A percentile compares a stretch with the other conserved stretches of the same genome.
Evolutionary conservation across 1,140 invertebrate species (phyloP).

Genomic region (Adelges cooleyi): DNA sequence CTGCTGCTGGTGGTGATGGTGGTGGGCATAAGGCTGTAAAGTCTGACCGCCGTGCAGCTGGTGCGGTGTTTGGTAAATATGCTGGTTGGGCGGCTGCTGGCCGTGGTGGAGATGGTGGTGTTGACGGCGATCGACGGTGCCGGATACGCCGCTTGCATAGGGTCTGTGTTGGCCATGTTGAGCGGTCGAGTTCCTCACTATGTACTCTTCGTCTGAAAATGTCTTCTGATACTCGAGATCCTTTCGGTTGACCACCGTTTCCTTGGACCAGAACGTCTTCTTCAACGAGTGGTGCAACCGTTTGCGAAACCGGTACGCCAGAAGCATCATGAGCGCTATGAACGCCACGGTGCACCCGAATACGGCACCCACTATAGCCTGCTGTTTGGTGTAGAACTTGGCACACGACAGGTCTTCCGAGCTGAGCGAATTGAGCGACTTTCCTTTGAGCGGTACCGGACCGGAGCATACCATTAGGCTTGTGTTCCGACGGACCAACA

Average conservation of each 20-base stretch:
- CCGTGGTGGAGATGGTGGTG: neutral
- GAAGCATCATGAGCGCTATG: constrained; percentile 52
- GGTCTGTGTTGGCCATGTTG: constrained; percentile 35
- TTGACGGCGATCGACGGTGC: neutral
- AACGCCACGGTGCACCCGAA: constrained; percentile 55
- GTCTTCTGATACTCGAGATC: constrained; percentile 81
- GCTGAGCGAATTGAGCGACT: constrained; percentile 52
- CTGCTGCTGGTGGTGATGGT: neutral
- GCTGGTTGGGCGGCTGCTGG: neutral
- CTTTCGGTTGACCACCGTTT: constrained; percentile 55
- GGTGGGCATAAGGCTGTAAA: neutral
- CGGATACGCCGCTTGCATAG: too few species aligned
- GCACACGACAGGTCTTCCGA: constrained; percentile 69
- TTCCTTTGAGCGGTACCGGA: constrained; percentile 56
- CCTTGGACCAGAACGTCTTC: constrained; percentile 69
- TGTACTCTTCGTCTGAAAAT: constrained; percentile 71
- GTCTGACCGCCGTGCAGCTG: neutral
- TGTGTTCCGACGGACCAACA: constrained; percentile 56
- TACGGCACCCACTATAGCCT: constrained; percentile 62
- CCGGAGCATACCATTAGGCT: constrained; percentile 61
- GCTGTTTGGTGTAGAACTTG: constrained; percentile 57
- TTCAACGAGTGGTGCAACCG: constrained; percentile 64
- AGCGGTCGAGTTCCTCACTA: constrained; percentile 46
- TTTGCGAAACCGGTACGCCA: constrained; percentile 63
- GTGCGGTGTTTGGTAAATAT: neutral